These are phyloP conservation scores for Tuta absoluta DNA, from an alignment of 2,888 invertebrate genomes.

Conservation along the genomic window DNA sequence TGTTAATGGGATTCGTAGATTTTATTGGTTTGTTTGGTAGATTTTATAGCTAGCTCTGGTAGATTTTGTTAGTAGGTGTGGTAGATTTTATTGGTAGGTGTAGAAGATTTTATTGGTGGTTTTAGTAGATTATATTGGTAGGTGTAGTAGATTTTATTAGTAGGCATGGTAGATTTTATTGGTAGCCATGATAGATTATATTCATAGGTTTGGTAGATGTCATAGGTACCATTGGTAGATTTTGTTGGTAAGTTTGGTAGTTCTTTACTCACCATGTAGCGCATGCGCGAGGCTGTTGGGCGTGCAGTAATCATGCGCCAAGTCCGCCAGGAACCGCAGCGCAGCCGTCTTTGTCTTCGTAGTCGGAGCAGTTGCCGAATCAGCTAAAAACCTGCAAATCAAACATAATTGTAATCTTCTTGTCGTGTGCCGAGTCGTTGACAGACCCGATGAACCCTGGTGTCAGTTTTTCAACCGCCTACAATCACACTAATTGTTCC, in stretches of 20 bases:
- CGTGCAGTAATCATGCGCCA: conserved; percentile 83
- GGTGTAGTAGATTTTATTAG: background rate
- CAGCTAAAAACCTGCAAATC: conserved; percentile 87
- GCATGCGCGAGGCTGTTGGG: conserved; percentile 71
- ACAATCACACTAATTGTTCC: no score
- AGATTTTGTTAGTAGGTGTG: background rate
- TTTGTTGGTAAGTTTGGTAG: background rate
- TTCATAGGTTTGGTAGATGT: background rate
- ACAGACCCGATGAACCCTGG: no score
- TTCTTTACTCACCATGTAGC: conserved; percentile 64
- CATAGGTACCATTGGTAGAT: background rate
- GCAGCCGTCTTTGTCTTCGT: conserved; percentile 89
- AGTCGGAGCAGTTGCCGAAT: conserved; percentile 96
- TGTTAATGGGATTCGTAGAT: no score
- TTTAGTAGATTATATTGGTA: no score
- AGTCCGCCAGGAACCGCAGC: conserved; percentile 86
- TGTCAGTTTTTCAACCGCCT: no score
- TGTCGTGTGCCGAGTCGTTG: no score
- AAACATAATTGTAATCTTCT: no score
- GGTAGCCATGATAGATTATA: background rate
- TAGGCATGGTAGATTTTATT: background rate
- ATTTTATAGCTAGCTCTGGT: no score
- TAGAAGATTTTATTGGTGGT: no score
- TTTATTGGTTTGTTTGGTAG: no score
- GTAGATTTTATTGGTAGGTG: background rate